phyloP scores from a whole-genome alignment of 2,113 vertebrate genomes.

The Thomomys bottae region DNA sequence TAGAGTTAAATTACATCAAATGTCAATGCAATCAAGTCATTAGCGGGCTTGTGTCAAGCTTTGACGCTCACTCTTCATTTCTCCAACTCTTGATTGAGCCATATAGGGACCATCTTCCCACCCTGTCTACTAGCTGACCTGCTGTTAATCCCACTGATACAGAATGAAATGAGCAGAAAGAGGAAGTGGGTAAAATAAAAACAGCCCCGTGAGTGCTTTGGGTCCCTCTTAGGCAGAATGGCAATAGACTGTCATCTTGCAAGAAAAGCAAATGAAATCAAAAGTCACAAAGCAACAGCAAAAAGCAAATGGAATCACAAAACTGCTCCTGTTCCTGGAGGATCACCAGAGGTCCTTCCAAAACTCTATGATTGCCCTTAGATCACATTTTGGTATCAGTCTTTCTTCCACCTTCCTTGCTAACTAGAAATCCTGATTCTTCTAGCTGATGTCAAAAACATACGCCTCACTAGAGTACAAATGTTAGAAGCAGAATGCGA shows the following conservation, averaged over 20 bases:
- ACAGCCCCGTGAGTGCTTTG: background rate
- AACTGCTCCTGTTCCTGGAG: background rate
- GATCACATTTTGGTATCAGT: conserved; percentile 21
- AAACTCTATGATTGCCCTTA: conserved; percentile 33
- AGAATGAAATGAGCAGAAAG: conserved; percentile 62
- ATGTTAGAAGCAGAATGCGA: conserved; percentile 62
- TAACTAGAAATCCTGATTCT: conserved; percentile 69
- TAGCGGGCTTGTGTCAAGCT: conserved; percentile 76
- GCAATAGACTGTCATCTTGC: conserved; percentile 65
- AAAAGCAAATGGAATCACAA: conserved; percentile 67
- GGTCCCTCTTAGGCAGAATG: conserved; percentile 63
- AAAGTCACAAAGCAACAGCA: background rate
- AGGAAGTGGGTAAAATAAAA: conserved; percentile 30
- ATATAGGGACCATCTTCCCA: conserved; percentile 64
- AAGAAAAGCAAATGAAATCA: conserved; percentile 67
- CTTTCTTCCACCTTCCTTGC: conserved; percentile 65
- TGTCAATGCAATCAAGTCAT: conserved; percentile 83
- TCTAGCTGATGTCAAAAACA: conserved; percentile 65
- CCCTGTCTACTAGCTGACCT: conserved; percentile 68
- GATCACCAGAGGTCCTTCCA: conserved; percentile 66
- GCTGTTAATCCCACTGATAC: conserved; percentile 69
- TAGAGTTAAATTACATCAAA: conserved; percentile 77
- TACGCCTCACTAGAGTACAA: conserved; percentile 60
- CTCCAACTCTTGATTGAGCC: conserved; percentile 78
- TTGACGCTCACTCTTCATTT: conserved; percentile 65